Conservation (phyloP, 2,113 vertebrate genomes). For the Carlito syrichta region DNA sequence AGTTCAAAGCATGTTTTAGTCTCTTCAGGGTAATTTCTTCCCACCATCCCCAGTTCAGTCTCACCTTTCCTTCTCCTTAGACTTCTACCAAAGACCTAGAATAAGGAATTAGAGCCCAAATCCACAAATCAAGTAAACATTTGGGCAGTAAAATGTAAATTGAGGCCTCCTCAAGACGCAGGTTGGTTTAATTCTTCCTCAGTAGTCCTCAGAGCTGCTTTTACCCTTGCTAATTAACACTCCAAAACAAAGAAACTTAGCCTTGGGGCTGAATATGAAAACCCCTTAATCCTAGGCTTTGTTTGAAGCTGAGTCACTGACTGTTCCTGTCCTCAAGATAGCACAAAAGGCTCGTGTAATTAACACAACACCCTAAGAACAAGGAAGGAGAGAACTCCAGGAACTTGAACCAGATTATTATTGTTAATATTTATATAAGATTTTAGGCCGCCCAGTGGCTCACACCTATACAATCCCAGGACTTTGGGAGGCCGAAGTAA, state of each 20-base stretch:
- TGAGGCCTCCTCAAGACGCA: neutral
- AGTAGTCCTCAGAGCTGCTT: neutral
- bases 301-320: neutral
- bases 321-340: neutral
- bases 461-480: too few relatives aligned
- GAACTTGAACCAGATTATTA: neutral
- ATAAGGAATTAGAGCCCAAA: neutral
- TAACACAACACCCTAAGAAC: constrained; percentile 4
- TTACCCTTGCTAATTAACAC: neutral
- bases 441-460: too few relatives aligned
- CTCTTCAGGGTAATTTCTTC: neutral
- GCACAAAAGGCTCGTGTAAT: neutral
- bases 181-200: neutral
- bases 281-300: neutral
- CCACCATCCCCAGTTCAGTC: neutral
- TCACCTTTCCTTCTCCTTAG: neutral
- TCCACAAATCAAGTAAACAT: constrained; percentile 1
- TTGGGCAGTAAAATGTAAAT: neutral
- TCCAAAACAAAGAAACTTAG: neutral
- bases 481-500: too few relatives aligned
- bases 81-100: constrained; percentile 2
- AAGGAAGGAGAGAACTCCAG: neutral
- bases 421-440: too few relatives aligned
- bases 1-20: neutral
- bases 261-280: neutral